These are phyloP conservation scores for Drosophila longiperda DNA, from an alignment of 2,888 invertebrate genomes.

Conservation along the genomic window DNA sequence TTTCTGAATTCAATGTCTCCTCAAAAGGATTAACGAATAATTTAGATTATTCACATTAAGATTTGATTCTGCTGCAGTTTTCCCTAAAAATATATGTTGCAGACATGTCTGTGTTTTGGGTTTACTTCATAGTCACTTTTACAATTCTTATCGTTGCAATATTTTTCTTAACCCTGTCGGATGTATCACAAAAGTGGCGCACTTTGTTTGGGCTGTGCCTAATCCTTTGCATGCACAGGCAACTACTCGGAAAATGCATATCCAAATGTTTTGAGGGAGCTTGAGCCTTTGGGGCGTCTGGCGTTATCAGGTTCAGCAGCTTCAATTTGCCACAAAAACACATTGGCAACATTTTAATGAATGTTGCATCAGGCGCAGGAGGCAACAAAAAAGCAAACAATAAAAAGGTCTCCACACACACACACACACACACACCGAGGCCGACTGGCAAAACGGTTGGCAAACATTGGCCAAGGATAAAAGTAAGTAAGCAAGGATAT, in stretches of 20 bases:
- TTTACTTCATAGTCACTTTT: constrained; percentile 1
- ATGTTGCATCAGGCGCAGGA: constrained; percentile 65
- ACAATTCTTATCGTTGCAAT: constrained; percentile 6
- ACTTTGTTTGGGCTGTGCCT: constrained; percentile 29
- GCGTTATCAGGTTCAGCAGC: constrained; percentile 52
- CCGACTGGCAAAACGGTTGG: constrained; percentile 69
- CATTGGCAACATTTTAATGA: constrained; percentile 81
- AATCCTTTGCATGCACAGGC: constrained; percentile 65
- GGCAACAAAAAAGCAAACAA: constrained; percentile 62
- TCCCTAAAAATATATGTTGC: not conserved
- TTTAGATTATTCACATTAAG: not conserved
- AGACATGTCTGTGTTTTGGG: not conserved
- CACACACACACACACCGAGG: not conserved
- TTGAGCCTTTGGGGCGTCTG: constrained; percentile 10
- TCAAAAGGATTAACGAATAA: not conserved
- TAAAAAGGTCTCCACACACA: constrained; percentile 40
- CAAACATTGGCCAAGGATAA: constrained; percentile 73
- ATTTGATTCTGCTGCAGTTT: not conserved
- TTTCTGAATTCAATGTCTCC: not conserved
- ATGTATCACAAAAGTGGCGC: constrained; percentile 29
- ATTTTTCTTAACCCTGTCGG: not conserved
- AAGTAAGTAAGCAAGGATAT: constrained; percentile 71
- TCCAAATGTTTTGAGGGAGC: constrained; percentile 40
- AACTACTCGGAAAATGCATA: constrained; percentile 68
- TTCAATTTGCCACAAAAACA: constrained; percentile 81